Base-by-base conservation (phyloP, 2,797 vertebrate species). In the Propithecus perrieri region DNA sequence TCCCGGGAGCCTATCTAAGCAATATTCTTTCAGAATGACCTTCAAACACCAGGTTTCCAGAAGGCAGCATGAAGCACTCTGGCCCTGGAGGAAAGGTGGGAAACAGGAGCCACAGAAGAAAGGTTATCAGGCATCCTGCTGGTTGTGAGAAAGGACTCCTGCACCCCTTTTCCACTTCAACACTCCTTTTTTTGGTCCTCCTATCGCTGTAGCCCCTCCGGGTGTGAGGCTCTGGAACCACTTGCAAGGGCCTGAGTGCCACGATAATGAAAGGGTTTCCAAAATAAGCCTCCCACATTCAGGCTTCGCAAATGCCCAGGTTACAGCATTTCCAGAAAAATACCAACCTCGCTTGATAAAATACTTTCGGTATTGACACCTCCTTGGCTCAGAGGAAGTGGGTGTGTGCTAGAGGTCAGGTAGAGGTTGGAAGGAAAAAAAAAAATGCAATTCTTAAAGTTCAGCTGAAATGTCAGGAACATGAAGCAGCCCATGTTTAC, bases 281-380 rank as follows among this genome's bases (percentile, higher is more conserved):
- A 98, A 98, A 98, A 98, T 95, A 98, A 98, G 92, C 95, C 88
- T 98, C 98, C 97, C 98, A 98, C 97, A 96, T 97, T 96, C 98
- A 98, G 97, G 87, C 94, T 98, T 97, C 96, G 94, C 97, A 98
- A 97, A 85, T 75, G 97, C 93, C 92, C 97, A 97, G 85, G 95
- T 94, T 98, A 97, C 50, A 97, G 79, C 96, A 97, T 94, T 97
- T 97, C 85, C 97, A 96, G 57, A 96, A 98, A 97, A 96, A 98
- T 89, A 97, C 97, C 94, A 98, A 97, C 98, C 96, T 98, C 87
- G 80, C 92, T 94, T 98, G 98, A 98, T 98, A 98, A 98, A 98
- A 97, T 97, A 95, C 97, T 98, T 98, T 98, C 91, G 81, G 83
- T 97, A 97, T 85, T 30, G 94, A 94, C 86, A 94, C 65, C 72